These are phyloP conservation scores for Charadrius vociferus DNA, from an alignment of 2,113 vertebrate species.

Conservation along the genomic window DNA sequence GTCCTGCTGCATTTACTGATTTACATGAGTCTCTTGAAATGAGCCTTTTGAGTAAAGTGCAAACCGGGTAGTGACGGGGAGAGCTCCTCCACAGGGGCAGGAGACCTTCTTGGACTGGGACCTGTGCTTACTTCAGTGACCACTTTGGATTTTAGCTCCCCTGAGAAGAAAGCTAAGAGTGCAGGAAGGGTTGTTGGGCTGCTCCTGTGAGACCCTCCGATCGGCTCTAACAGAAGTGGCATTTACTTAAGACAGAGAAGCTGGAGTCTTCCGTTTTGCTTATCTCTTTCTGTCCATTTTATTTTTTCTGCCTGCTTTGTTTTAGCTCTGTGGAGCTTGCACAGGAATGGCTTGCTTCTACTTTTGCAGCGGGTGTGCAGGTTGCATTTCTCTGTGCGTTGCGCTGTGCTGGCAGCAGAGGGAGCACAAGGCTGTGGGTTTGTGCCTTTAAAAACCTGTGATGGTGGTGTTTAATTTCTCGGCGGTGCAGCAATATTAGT, in stretches of 20 bases:
- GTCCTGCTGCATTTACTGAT: not conserved
- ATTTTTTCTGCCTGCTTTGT: not conserved
- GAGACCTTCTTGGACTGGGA: not conserved
- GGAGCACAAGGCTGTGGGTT: not conserved
- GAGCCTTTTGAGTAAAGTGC: not conserved
- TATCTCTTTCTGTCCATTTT: not conserved
- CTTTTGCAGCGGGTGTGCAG: accelerated
- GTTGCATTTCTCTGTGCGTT: not conserved
- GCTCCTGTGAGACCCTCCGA: not conserved
- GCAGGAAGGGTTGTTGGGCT: not conserved
- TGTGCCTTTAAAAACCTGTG: not conserved
- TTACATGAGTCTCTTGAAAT: not conserved
- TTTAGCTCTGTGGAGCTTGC: not conserved
- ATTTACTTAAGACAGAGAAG: not conserved
- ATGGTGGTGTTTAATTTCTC: not conserved
- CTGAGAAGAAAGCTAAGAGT: not conserved
- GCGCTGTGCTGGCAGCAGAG: not conserved
- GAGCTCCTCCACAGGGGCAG: not conserved
- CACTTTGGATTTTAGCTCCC: not conserved
- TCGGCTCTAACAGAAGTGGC: not conserved
- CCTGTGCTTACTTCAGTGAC: accelerated
- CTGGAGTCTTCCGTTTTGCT: not conserved
- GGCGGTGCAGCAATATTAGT: not conserved
- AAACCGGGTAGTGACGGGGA: accelerated
- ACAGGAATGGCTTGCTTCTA: not conserved